Evolutionary conservation across 2,888 invertebrate genomes (phyloP), one percentile per base, ranked within the genome.

Genomic region (Nymphalis c-album): DNA sequence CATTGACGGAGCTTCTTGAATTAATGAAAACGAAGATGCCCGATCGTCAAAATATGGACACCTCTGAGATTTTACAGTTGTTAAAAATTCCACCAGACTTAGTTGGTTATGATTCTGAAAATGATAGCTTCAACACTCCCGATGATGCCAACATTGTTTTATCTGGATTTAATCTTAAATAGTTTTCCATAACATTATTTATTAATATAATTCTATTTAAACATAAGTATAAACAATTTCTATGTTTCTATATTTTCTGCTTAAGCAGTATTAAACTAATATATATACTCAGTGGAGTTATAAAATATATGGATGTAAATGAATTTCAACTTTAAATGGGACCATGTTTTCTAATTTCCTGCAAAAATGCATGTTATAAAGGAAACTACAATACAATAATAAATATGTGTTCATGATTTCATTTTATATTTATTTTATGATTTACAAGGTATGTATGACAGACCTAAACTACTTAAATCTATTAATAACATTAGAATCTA

Each of bases 401-500:
- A 40, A 40, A 40, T 40, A 10, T 13, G 13, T 13, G 13, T 40
- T 40, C 2, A 40, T 3, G 7, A 10, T 5, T 51, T 22, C 20
- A 51, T 6, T 22, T 51, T 51, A 22, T 51, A 51, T 51, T 51
- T 51, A 51, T 51, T 26, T 16, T 51, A 51, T 7, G 13, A 40
- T 13, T 22, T 22, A 22, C 22, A 22, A n/a, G n/a, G 13, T 51
- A 16, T 22, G 22, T 16, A 51, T 51, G 20, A 51, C 13, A 51
- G 4, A 61, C 61, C 55, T 59, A 62, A 40, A 53, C 69, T 65
- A 69, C 61, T 50, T 61, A 61, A 45, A 45, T 46, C 7, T 31
- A 60, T 35, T 7, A 26, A 22, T 48, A 63, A 48, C 26, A 20
- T 51, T 94, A 96, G 91, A 95, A 96, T 85, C 95, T 94, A 85